phyloP scores from a whole-genome alignment of 23 tunicate species.

The Halocynthia aurantium region DNA sequence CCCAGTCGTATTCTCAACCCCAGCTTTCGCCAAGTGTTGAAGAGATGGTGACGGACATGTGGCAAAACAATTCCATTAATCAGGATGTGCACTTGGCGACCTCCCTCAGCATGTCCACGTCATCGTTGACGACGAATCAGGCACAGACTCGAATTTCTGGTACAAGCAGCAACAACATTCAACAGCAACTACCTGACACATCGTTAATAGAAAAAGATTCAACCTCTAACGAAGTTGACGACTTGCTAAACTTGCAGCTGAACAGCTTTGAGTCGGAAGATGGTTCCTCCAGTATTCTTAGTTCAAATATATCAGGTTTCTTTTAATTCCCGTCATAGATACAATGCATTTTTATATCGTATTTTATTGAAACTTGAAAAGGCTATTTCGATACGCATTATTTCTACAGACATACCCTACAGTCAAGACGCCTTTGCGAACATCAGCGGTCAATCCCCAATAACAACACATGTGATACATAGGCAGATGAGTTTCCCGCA shows the following conservation, averaged over 20 bases:
- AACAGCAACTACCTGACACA: background rate
- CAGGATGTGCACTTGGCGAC: background rate
- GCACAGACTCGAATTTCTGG: conserved; percentile 41
- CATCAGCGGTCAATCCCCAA: conserved; percentile 8
- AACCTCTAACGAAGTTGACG: conserved; percentile 46
- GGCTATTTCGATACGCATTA: background rate
- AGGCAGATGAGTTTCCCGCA: conserved; percentile 33
- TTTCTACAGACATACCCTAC: conserved; percentile 14
- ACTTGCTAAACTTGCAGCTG: conserved; percentile 61
- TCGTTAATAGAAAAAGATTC: background rate
- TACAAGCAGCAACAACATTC: conserved; percentile 38
- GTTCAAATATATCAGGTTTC: background rate
- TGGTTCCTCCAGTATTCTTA: conserved; percentile 2
- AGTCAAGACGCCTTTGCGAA: conserved; percentile 10
- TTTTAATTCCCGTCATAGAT: conserved; percentile 11
- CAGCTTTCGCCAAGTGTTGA: conserved; percentile 67
- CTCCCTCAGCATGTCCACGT: conserved; percentile 15
- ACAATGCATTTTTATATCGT: background rate
- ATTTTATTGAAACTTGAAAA: background rate
- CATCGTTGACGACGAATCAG: conserved; percentile 8
- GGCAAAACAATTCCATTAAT: conserved; percentile 6
- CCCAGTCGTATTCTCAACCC: conserved; percentile 18
- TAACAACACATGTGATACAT: conserved; percentile 8
- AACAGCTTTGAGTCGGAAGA: conserved; percentile 51
- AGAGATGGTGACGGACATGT: conserved; percentile 45